Conservation (phyloP, 2,113 vertebrate species). For the Numenius arquata region DNA sequence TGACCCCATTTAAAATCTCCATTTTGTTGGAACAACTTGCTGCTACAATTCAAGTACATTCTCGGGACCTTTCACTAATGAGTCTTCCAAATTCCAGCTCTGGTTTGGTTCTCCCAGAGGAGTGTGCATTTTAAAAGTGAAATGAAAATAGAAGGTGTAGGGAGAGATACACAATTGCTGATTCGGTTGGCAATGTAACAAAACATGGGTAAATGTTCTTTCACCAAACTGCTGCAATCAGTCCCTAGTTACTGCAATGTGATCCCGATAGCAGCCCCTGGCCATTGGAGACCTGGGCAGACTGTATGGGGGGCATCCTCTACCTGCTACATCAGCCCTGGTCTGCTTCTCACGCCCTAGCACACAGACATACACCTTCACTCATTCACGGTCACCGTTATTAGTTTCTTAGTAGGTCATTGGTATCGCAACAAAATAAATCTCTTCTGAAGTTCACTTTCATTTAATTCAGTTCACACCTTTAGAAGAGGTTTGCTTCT, state of each 20-base stretch:
- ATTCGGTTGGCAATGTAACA: neutral
- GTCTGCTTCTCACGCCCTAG: neutral
- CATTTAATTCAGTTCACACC: neutral
- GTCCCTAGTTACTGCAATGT: neutral
- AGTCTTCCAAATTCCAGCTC: neutral
- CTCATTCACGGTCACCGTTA: rapidly evolving
- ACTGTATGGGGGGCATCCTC: rapidly evolving
- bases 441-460: neutral
- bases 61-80: neutral
- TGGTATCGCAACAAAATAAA: neutral
- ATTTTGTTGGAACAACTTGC: neutral
- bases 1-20: neutral
- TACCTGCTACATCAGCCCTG: neutral
- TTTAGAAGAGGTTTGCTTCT: neutral
- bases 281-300: neutral
- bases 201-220: neutral
- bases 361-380: rapidly evolving
- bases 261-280: neutral
- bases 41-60: neutral
- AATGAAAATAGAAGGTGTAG: neutral
- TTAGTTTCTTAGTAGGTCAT: neutral
- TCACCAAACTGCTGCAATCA: neutral
- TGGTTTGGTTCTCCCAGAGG: neutral
- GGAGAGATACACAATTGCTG: neutral
- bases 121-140: neutral